phyloP scores from a whole-genome alignment of 2,113 vertebrate genomes.

The Microtus oregoni region DNA sequence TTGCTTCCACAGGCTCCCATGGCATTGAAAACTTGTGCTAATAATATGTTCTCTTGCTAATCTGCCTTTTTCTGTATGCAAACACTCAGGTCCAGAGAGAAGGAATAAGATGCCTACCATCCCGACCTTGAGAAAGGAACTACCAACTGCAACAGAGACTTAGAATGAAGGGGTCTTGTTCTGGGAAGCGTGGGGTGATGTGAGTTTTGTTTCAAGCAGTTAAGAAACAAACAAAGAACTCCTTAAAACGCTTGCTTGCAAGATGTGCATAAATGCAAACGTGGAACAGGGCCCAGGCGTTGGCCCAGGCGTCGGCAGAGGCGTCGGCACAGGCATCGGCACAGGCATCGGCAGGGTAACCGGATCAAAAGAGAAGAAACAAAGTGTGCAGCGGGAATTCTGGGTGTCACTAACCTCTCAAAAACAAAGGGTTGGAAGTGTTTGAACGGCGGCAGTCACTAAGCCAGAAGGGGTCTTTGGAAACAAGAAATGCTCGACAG shows the following conservation, averaged over 20 bases:
- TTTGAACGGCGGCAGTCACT: neutral
- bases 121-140: neutral
- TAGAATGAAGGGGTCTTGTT: neutral
- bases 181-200: neutral
- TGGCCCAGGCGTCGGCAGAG: too few relatives aligned
- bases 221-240: neutral
- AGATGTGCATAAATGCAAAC: neutral
- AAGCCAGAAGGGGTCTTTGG: constrained; percentile 47
- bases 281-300: neutral
- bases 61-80: neutral
- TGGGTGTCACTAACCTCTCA: constrained; percentile 38
- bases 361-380: neutral
- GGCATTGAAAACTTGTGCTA: neutral
- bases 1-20: neutral
- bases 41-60: neutral
- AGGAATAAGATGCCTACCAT: neutral
- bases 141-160: neutral
- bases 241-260: neutral
- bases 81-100: neutral
- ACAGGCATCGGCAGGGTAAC: neutral
- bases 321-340: neutral
- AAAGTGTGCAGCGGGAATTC: neutral
- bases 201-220: constrained; percentile 30
- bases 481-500: neutral
- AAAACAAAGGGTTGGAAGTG: constrained; percentile 38